phyloP scores from a whole-genome alignment of 2,888 invertebrate genomes.

The Choreutis nemorana region DNA sequence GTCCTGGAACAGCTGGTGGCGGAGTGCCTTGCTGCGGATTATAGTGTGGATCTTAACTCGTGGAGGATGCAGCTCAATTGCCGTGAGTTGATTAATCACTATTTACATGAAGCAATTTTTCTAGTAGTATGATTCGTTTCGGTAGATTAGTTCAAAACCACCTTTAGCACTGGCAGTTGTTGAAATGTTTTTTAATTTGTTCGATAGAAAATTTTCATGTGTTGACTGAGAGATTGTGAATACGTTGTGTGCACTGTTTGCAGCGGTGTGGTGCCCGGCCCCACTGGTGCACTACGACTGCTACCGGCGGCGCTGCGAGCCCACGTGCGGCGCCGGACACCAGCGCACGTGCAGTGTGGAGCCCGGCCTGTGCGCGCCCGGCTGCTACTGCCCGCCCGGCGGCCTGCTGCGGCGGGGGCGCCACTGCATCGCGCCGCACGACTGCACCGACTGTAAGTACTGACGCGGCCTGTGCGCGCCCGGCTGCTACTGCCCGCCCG shows the following conservation, averaged over 20 bases:
- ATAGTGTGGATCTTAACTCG: constrained; percentile 68
- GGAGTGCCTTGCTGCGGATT: constrained; percentile 74
- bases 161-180: background rate
- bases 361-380: constrained; percentile 77
- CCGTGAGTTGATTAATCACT: constrained; percentile 52
- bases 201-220: background rate
- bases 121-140: background rate
- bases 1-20: constrained; percentile 75
- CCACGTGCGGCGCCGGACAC: constrained; percentile 69
- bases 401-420: constrained; percentile 71
- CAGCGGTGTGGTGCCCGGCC: constrained; percentile 75
- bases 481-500: no score
- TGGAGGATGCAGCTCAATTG: constrained; percentile 79
- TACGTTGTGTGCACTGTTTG: constrained; percentile 7
- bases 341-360: constrained; percentile 64
- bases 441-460: constrained; percentile 78
- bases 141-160: no score
- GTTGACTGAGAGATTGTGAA: background rate
- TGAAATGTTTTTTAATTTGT: background rate
- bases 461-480: constrained; percentile 15
- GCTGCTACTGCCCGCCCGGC: constrained; percentile 86
- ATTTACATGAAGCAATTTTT: background rate
- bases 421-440: constrained; percentile 72
- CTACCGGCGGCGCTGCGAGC: constrained; percentile 80
- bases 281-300: constrained; percentile 86